These are phyloP conservation scores for Periparus ater DNA, from an alignment of 2,797 vertebrate genomes.

Conservation along the genomic window DNA sequence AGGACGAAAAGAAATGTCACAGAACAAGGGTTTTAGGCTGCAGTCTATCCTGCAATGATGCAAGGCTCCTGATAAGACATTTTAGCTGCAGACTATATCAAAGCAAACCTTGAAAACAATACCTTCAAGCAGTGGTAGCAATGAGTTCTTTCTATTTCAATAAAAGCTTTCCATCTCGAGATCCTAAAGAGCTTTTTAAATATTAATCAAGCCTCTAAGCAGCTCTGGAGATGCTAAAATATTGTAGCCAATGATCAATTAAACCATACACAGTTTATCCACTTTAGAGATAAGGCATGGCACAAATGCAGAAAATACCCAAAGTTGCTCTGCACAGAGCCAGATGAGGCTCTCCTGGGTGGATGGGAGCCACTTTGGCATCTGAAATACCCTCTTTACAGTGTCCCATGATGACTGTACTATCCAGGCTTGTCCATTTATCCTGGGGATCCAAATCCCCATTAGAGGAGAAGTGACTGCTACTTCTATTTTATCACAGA, in stretches of 20 bases:
- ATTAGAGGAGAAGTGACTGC: neutral
- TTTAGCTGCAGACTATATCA: neutral
- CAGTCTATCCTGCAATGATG: neutral
- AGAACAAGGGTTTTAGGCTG: neutral
- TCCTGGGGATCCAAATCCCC: slow-evolving; percentile 7
- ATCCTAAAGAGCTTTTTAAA: slow-evolving; percentile 58
- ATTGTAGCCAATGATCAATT: slow-evolving; percentile 60
- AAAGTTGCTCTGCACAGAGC: neutral
- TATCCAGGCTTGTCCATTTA: slow-evolving; percentile 13
- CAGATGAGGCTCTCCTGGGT: neutral
- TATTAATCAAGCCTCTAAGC: slow-evolving; percentile 59
- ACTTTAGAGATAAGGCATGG: slow-evolving; percentile 18
- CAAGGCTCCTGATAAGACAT: neutral
- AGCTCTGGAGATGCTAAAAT: slow-evolving; percentile 47
- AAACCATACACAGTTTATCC: slow-evolving; percentile 22
- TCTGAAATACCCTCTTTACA: slow-evolving; percentile 26
- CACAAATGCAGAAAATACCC: neutral
- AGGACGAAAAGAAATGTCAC: neutral
- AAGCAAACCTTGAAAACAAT: slow-evolving; percentile 45
- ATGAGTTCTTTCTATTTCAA: slow-evolving; percentile 41
- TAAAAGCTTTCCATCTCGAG: slow-evolving; percentile 47
- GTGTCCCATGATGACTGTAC: neutral
- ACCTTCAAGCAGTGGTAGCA: slow-evolving; percentile 6
- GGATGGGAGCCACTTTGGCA: neutral
- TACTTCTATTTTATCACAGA: slow-evolving; percentile 42